A percentile compares a stretch with the other conserved stretches of the same genome.
Conservation (phyloP, 2,113 vertebrate genomes). For the Solea solea region DNA sequence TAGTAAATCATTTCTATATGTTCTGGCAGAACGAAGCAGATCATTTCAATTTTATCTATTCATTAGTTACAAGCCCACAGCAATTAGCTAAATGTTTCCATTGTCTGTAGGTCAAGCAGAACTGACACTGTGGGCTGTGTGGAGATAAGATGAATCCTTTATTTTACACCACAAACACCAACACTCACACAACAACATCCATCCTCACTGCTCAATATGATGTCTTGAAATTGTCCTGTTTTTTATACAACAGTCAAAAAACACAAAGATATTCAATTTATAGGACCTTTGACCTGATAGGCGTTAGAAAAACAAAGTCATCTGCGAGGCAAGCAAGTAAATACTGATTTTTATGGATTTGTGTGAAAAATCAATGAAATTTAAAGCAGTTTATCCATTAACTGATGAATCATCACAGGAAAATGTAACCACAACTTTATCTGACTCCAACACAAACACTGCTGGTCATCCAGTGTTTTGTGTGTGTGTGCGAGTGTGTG, state of each 20-base stretch:
- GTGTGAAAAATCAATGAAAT: no score
- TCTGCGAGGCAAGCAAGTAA: no score
- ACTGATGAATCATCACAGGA: not conserved
- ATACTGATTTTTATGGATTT: no score
- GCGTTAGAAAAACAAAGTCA: no score
- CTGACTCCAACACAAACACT: slow-evolving; percentile 19
- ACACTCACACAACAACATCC: not conserved
- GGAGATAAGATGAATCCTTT: no score
- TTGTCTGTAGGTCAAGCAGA: slow-evolving; percentile 3
- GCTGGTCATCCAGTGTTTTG: slow-evolving; percentile 14
- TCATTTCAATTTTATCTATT: no score
- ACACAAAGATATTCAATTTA: not conserved
- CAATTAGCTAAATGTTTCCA: not conserved
- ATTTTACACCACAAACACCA: no score
- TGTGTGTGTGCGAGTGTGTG: slow-evolving; percentile 15
- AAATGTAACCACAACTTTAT: slow-evolving; percentile 15
- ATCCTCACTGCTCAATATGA: not conserved
- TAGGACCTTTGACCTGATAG: no score
- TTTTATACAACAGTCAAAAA: not conserved
- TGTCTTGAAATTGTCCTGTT: not conserved
- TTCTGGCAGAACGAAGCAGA: no score
- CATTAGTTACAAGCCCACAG: no score
- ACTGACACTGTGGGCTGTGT: slow-evolving; percentile 5
- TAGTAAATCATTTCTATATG: no score
- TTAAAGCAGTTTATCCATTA: not conserved